Percentiles rank a stretch among this genome's conserved stretches.
These are phyloP conservation scores for Cygnus atratus DNA, from an alignment of 2,113 vertebrate species.

Conservation along the genomic window DNA sequence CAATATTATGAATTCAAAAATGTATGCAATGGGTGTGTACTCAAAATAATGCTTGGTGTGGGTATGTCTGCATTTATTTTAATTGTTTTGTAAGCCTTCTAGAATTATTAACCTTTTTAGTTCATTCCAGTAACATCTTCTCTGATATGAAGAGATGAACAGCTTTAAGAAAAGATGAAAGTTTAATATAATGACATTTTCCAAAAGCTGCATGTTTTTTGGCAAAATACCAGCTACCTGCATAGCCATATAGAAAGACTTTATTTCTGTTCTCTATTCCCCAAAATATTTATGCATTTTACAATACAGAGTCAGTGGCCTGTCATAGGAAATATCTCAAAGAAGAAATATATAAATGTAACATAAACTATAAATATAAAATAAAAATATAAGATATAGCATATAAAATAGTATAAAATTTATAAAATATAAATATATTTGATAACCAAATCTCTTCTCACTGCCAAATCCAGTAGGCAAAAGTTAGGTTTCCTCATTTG, in stretches of 20 bases:
- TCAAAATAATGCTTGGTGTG: background rate
- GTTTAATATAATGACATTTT: background rate
- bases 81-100: background rate
- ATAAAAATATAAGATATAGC: background rate
- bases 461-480: background rate
- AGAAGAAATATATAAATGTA: background rate
- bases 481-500: background rate
- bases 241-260: background rate
- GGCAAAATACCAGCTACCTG: background rate
- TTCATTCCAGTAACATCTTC: background rate
- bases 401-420: too few species aligned
- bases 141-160: background rate
- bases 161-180: background rate
- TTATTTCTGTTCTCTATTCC: background rate
- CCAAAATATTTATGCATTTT: background rate
- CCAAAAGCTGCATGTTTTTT: rapidly evolving
- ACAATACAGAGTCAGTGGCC: rapidly evolving
- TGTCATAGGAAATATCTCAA: background rate
- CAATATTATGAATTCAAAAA: background rate
- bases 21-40: background rate
- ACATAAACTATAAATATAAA: too few species aligned
- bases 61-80: background rate
- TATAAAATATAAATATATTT: too few species aligned
- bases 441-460: background rate
- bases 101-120: background rate